These are phyloP conservation scores for Sander lucioperca DNA, from an alignment of 2,113 vertebrate genomes.

Conservation along the genomic window DNA sequence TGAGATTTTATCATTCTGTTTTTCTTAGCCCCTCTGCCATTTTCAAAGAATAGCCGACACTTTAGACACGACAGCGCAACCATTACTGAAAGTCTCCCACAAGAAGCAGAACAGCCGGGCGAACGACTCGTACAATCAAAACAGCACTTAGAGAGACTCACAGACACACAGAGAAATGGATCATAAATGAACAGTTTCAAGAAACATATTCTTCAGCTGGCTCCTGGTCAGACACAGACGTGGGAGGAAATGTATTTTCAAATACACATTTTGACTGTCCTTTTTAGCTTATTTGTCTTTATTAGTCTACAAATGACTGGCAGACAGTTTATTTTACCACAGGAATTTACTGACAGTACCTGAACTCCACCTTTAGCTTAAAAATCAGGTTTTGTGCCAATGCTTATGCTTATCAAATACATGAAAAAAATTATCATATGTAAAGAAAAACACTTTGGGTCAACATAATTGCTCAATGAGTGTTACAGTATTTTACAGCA, in stretches of 20 bases:
- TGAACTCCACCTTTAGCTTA: neutral
- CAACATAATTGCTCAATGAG: neutral
- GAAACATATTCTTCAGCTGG: slow-evolving; percentile 12
- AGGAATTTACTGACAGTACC: neutral
- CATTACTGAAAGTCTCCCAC: slow-evolving; percentile 38
- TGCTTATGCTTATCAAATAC: too few species aligned
- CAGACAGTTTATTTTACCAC: neutral
- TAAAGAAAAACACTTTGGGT: neutral
- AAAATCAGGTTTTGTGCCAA: neutral
- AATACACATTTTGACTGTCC: neutral
- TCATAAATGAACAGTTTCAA: slow-evolving; percentile 15
- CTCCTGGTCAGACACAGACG: slow-evolving; percentile 24
- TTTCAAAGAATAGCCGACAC: slow-evolving; percentile 21
- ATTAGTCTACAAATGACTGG: neutral
- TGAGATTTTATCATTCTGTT: slow-evolving; percentile 30
- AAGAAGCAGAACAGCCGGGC: slow-evolving; percentile 15
- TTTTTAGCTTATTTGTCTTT: neutral
- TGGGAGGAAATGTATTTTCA: neutral
- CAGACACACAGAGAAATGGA: slow-evolving; percentile 7
- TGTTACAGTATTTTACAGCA: neutral
- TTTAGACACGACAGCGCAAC: slow-evolving; percentile 25
- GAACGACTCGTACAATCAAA: slow-evolving; percentile 47
- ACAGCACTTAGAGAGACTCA: slow-evolving; percentile 67
- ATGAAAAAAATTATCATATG: neutral
- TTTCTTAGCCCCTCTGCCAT: slow-evolving; percentile 17